These are phyloP conservation scores for Enteromius afrohamiltoni DNA, from an alignment of 2,797 vertebrate species.

Conservation along the genomic window DNA sequence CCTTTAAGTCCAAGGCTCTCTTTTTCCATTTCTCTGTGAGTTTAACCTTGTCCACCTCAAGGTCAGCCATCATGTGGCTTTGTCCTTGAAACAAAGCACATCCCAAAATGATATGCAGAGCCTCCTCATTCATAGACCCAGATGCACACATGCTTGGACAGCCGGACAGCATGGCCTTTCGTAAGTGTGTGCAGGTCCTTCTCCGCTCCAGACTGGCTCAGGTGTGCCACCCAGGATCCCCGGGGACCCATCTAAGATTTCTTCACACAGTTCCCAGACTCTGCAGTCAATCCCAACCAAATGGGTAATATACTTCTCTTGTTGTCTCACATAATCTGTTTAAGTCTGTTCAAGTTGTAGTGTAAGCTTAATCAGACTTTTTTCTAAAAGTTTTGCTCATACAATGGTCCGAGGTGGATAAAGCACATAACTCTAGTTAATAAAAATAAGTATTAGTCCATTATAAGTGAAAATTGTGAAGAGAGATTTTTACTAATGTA, in stretches of 20 bases:
- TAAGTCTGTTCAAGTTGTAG: no score
- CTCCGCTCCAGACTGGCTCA: neutral
- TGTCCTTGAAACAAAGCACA: constrained; percentile 10
- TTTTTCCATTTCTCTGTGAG: constrained; percentile 30
- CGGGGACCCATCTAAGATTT: neutral
- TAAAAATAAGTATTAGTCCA: no score
- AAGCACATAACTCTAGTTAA: no score
- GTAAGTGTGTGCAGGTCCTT: neutral
- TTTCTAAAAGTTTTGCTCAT: neutral
- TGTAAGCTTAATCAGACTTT: neutral
- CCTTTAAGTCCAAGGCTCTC: constrained; percentile 37
- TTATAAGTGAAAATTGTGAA: no score
- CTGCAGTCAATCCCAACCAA: constrained; percentile 24
- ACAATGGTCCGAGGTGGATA: no score
- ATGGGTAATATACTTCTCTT: neutral
- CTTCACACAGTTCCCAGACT: constrained; percentile 28
- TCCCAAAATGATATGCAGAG: neutral
- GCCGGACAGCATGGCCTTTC: constrained; percentile 47
- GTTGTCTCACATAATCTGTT: neutral
- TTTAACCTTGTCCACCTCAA: constrained; percentile 39
- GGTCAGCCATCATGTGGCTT: neutral
- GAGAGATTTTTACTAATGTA: no score
- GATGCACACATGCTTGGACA: neutral
- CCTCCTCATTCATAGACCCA: neutral
- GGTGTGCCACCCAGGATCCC: neutral